Percentiles rank a stretch among this genome's conserved stretches.
Evolutionary conservation across 2,888 invertebrate genomes (phyloP).

Genomic region (Nephrotoma appendiculata): DNA sequence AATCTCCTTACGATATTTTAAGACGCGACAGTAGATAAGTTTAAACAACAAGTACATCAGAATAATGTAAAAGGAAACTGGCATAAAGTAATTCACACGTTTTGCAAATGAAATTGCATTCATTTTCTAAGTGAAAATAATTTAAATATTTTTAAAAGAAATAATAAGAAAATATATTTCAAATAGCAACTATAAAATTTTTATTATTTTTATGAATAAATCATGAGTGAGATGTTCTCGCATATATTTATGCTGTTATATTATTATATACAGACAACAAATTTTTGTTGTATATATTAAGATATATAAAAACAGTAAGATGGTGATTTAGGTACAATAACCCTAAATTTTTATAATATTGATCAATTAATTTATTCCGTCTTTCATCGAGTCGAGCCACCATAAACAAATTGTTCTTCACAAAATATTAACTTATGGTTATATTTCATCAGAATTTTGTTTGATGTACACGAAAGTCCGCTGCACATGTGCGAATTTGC

Average conservation of each 20-base stretch:
- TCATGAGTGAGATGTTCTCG: background rate
- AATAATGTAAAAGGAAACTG: background rate
- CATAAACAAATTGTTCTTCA: background rate
- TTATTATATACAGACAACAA: background rate
- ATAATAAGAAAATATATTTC: background rate
- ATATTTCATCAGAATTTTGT: background rate
- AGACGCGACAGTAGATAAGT: background rate
- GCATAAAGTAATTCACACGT: background rate
- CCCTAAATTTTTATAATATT: background rate
- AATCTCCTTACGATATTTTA: background rate
- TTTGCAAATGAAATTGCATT: background rate
- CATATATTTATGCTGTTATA: background rate
- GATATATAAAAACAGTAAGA: background rate
- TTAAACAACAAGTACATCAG: background rate
- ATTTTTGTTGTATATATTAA: background rate
- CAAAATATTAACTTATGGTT: background rate
- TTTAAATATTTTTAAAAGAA: background rate
- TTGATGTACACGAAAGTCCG: background rate
- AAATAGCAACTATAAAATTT: background rate
- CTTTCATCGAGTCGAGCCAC: background rate
- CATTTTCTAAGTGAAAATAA: background rate
- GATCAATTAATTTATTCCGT: background rate
- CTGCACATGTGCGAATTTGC: background rate
- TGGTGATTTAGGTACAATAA: background rate
- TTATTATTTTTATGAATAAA: background rate